phyloP scores from a whole-genome alignment of 2,888 invertebrate species.

The Oegoconia quadripuncta region DNA sequence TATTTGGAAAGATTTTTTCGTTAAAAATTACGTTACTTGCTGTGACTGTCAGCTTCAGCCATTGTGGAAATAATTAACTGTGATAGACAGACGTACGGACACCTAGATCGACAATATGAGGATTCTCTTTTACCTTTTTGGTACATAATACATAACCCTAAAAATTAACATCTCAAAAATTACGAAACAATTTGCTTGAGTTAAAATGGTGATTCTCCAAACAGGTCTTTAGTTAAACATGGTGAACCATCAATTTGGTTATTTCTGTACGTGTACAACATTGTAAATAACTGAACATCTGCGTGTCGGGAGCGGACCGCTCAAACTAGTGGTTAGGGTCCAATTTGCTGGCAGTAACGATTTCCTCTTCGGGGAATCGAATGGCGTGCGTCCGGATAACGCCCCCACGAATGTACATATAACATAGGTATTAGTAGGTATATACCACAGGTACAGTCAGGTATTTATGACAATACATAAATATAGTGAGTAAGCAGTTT shows the following conservation, averaged over 20 bases:
- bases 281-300: slow-evolving; percentile 47
- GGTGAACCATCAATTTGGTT: slow-evolving; percentile 33
- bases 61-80: too few species aligned
- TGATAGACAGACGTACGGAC: too few species aligned
- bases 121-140: too few species aligned
- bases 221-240: background rate
- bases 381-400: slow-evolving; percentile 70
- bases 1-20: too few species aligned
- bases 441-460: slow-evolving; percentile 7
- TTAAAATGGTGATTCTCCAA: background rate
- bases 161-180: background rate
- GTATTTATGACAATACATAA: slow-evolving; percentile 4
- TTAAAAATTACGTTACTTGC: too few species aligned
- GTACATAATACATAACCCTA: background rate
- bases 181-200: background rate
- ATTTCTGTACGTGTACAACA: slow-evolving; percentile 16
- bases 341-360: slow-evolving; percentile 75
- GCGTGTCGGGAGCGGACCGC: slow-evolving; percentile 50
- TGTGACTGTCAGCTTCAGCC: too few species aligned
- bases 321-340: slow-evolving; percentile 72
- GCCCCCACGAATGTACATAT: slow-evolving; percentile 43
- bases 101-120: too few species aligned
- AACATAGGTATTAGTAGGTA: slow-evolving; percentile 20
- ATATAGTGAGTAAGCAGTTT: too few species aligned
- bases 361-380: slow-evolving; percentile 78